Evolutionary conservation across 2,113 vertebrate genomes (phyloP), one percentile per base, ranked within the genome.

Genomic region (Acanthisitta chloris): DNA sequence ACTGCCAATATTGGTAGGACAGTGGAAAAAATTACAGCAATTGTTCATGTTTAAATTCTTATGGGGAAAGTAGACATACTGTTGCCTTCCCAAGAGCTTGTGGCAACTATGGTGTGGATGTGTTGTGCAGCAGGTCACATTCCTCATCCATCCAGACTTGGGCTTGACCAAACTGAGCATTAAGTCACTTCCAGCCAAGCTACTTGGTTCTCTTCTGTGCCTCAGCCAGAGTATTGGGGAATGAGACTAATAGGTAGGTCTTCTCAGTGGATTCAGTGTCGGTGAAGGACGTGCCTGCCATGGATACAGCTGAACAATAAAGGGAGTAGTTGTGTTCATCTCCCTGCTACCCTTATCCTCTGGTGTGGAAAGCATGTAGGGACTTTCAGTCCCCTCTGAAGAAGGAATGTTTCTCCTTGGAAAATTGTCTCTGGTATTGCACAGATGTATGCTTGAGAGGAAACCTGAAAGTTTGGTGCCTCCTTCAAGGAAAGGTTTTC

Each of bases 91-190:
- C 3, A 34, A 51, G 70, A 55, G 17, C 45, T 38, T 55, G 24
- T 26, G 21, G 17, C 10, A 45, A 1, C 5, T 17, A 0, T 9
- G 23, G 57, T 17, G 9, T 81, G 58, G 15, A 8, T 69, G 19
- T 36, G 42, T 24, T 58, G 11, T 48, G 18, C 58, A 45, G 38
- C 8, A 1, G 1, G 3, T 16, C 33, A 48, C 0, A 0, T 34
- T 76, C 46, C 31, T 72, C 4, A 1, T 25, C 8, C 21, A 6
- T 23, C 54, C 31, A 34, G 15, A 9, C 31, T 2, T 21, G 57
- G 20, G 18, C 46, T 79, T 62, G 49, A 9, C 40, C 23, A 71
- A 17, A 4, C 13, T 42, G 33, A 25, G 5, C 15, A 12, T 49
- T 36, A 25, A 16, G 3, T 36, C 33, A 13, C 43, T 85, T 71